These are phyloP conservation scores for Meiosimyza decipiens DNA, from an alignment of 2,888 invertebrate species.

Conservation along the genomic window DNA sequence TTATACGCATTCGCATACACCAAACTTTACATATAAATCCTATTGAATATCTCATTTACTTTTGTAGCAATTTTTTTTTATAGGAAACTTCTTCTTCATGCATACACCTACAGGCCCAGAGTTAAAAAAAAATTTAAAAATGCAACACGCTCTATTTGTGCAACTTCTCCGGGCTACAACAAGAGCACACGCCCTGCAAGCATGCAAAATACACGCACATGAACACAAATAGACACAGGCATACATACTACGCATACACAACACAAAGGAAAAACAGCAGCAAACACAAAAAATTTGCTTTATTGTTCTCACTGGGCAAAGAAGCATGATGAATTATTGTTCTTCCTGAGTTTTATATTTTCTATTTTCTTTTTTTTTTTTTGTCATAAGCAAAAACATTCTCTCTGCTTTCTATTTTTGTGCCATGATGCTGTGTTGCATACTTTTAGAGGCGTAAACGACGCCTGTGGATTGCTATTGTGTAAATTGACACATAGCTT, in stretches of 20 bases:
- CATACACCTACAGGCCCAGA: background rate
- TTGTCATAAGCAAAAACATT: no score
- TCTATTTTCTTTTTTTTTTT: no score
- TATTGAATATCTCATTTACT: no score
- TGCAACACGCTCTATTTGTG: constrained; percentile 1
- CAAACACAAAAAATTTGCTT: no score
- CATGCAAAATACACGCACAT: background rate
- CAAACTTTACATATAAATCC: no score
- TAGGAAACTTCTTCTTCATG: background rate
- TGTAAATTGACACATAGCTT: background rate
- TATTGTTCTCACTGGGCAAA: background rate
- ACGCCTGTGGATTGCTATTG: background rate
- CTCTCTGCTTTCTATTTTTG: background rate
- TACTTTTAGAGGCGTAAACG: constrained; percentile 5
- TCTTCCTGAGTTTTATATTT: background rate
- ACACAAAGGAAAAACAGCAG: background rate
- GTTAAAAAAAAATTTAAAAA: background rate
- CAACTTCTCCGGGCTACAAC: background rate
- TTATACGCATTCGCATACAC: no score
- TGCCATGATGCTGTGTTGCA: background rate
- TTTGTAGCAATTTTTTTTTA: no score
- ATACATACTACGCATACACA: background rate
- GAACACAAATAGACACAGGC: background rate
- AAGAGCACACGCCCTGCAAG: constrained; percentile 6
- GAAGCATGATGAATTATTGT: constrained; percentile 6